phyloP scores from a whole-genome alignment of 2,797 vertebrate genomes.

The Todus mexicanus region DNA sequence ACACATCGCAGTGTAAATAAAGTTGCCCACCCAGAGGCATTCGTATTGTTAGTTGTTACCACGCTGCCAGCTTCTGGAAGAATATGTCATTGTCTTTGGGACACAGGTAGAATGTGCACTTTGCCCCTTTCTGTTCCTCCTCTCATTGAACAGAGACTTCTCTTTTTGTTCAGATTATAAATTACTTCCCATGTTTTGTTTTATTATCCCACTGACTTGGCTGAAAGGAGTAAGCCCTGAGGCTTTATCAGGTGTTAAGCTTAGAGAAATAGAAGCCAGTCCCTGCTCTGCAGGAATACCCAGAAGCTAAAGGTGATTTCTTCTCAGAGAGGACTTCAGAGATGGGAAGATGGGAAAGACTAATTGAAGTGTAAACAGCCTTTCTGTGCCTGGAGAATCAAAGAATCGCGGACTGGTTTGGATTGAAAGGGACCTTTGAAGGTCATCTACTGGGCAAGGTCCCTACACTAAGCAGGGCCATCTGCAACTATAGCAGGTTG shows the following conservation, averaged over 20 bases:
- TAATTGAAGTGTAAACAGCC: not conserved
- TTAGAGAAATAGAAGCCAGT: not conserved
- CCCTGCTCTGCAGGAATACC: not conserved
- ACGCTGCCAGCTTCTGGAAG: constrained; percentile 20
- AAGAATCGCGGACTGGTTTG: too few relatives aligned
- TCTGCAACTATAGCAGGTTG: too few relatives aligned
- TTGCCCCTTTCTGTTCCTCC: not conserved
- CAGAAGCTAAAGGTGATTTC: not conserved
- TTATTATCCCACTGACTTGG: not conserved
- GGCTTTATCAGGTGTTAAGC: not conserved
- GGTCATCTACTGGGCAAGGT: too few relatives aligned
- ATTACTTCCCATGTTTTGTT: not conserved
- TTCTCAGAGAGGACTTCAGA: not conserved
- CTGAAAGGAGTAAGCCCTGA: not conserved
- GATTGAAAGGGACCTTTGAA: too few relatives aligned
- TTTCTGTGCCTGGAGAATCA: not conserved
- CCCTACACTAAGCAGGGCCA: too few relatives aligned
- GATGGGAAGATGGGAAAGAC: not conserved
- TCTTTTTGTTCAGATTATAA: constrained; percentile 22
- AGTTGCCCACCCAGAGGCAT: constrained; percentile 17
- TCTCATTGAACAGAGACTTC: not conserved
- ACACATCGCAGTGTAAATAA: not conserved
- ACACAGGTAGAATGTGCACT: not conserved
- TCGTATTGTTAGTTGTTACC: not conserved
- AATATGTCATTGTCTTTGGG: constrained; percentile 16